These are phyloP conservation scores for Teinopalpus imperialis DNA, from an alignment of 2,888 invertebrate species.

Conservation along the genomic window DNA sequence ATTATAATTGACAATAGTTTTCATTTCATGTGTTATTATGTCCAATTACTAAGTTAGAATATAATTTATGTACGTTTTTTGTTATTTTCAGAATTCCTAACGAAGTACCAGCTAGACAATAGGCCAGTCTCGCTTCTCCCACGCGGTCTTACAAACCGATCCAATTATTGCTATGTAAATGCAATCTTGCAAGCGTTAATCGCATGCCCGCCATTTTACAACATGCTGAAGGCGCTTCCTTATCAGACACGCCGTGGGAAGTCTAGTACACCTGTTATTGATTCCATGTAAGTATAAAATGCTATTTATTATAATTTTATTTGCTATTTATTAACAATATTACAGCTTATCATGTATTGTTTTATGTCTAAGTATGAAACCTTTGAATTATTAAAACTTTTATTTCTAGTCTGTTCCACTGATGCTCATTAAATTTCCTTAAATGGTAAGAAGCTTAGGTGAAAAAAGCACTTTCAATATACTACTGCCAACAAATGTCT, in stretches of 20 bases:
- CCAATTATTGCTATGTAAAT: slow-evolving; percentile 98
- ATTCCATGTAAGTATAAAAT: slow-evolving; percentile 90
- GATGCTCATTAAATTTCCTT: too few relatives aligned
- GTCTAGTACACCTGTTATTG: slow-evolving; percentile 91
- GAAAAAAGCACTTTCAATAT: too few relatives aligned
- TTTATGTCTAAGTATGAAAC: too few relatives aligned
- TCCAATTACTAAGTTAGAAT: too few relatives aligned
- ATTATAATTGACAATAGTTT: too few relatives aligned
- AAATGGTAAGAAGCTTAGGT: too few relatives aligned
- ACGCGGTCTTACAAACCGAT: slow-evolving; percentile 94
- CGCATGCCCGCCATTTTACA: slow-evolving; percentile 97
- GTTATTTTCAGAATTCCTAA: slow-evolving; percentile 86
- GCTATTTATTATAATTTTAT: not conserved
- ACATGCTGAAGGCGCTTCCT: slow-evolving; percentile 91
- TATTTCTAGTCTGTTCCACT: too few relatives aligned
- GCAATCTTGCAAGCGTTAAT: slow-evolving; percentile 96
- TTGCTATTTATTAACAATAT: not conserved
- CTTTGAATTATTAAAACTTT: too few relatives aligned
- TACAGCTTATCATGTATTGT: too few relatives aligned
- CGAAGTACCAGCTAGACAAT: slow-evolving; percentile 89
- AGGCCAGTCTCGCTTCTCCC: slow-evolving; percentile 91
- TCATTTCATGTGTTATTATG: too few relatives aligned
- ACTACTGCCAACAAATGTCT: too few relatives aligned
- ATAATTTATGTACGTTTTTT: too few relatives aligned
- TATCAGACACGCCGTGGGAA: slow-evolving; percentile 83